Evolutionary conservation across 2,888 invertebrate species (phyloP).

Genomic region (Xestoiulus laeticollis): DNA sequence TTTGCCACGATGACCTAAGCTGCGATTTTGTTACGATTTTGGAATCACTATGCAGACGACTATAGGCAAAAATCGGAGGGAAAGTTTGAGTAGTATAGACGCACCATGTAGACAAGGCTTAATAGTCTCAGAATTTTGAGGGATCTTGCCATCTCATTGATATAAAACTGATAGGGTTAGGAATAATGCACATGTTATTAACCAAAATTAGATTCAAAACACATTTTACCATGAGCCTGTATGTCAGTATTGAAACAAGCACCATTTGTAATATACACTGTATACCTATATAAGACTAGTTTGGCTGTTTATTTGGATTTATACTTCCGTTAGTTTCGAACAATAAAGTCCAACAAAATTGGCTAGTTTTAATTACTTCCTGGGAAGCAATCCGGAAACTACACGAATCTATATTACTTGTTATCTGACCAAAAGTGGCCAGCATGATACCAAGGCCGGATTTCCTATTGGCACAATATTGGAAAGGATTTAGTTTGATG

Average conservation of each 20-base stretch:
- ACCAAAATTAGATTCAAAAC: too few species aligned
- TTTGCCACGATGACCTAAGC: too few species aligned
- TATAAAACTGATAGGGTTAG: too few species aligned
- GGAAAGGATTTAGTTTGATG: background rate
- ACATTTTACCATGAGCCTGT: too few species aligned
- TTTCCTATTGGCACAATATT: background rate
- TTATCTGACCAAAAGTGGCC: background rate
- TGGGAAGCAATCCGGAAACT: background rate
- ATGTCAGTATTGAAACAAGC: background rate
- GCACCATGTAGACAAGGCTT: too few species aligned
- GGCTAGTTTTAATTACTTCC: constrained; percentile 14
- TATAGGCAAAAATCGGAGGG: too few species aligned
- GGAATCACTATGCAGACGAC: too few species aligned
- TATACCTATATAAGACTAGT: background rate
- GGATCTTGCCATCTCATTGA: too few species aligned
- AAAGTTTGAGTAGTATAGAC: too few species aligned
- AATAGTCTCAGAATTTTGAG: too few species aligned
- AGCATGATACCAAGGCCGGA: background rate
- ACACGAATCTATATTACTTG: background rate
- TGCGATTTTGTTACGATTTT: too few species aligned
- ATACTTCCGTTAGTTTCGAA: background rate
- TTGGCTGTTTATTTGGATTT: background rate
- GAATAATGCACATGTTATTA: too few species aligned
- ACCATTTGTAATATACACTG: background rate
- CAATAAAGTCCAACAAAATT: background rate